These are phyloP conservation scores for Corynorhinus townsendii DNA, from an alignment of 2,113 vertebrate genomes.

Conservation along the genomic window DNA sequence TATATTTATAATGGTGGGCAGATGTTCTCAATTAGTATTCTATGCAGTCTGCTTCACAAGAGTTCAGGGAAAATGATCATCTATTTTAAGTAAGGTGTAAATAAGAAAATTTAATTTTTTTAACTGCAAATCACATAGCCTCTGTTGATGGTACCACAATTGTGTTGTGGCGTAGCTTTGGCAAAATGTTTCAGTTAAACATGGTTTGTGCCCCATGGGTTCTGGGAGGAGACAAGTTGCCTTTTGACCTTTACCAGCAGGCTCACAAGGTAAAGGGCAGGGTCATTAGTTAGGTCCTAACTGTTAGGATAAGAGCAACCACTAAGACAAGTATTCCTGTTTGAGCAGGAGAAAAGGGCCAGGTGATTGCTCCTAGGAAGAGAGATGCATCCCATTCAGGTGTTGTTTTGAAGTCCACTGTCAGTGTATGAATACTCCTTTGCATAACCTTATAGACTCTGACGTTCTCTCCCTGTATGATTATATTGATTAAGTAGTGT, in stretches of 20 bases:
- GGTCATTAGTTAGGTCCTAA: background rate
- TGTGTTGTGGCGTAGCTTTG: background rate
- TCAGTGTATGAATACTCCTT: background rate
- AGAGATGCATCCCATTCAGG: background rate
- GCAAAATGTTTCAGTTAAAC: background rate
- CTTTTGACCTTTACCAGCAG: background rate
- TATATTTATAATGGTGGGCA: constrained; percentile 11
- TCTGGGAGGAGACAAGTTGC: background rate
- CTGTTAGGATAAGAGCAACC: background rate
- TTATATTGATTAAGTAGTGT: background rate
- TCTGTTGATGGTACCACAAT: background rate
- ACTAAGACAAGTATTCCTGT: background rate
- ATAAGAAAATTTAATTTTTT: background rate
- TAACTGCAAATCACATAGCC: background rate
- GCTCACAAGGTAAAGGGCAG: background rate
- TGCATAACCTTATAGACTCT: background rate
- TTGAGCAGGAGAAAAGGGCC: background rate
- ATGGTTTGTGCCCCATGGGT: background rate
- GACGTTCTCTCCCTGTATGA: background rate
- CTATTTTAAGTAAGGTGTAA: constrained; percentile 39
- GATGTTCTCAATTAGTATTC: constrained; percentile 42
- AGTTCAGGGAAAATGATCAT: background rate
- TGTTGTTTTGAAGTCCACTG: background rate
- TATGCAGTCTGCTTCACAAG: background rate
- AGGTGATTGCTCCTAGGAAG: background rate